phyloP scores from a whole-genome alignment of 2,888 invertebrate species.

The Thyatira batis region DNA sequence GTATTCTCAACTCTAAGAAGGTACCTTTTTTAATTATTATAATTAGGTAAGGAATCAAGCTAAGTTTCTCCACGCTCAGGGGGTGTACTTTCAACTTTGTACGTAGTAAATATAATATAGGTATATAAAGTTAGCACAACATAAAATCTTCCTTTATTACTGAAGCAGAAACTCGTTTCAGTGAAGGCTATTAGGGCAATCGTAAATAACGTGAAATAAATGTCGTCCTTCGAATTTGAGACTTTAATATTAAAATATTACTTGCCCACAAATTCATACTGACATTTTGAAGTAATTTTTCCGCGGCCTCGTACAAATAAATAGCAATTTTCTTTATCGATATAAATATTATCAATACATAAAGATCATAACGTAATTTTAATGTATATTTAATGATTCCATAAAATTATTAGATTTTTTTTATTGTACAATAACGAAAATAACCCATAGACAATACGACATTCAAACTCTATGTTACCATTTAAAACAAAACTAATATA shows the following conservation, averaged over 20 bases:
- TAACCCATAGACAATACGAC: too few relatives aligned
- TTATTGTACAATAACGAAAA: too few relatives aligned
- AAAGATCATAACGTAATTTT: conserved; percentile 12
- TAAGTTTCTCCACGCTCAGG: background rate
- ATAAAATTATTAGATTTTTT: background rate
- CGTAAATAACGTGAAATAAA: conserved; percentile 36
- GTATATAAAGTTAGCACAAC: conserved; percentile 15
- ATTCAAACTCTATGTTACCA: too few relatives aligned
- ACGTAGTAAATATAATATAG: background rate
- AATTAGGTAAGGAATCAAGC: background rate
- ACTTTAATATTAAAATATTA: background rate
- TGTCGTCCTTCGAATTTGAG: conserved; percentile 6
- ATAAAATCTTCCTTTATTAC: conserved; percentile 30
- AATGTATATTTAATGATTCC: conserved; percentile 6
- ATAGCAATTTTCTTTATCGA: background rate
- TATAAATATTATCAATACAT: background rate
- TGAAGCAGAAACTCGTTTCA: conserved; percentile 30
- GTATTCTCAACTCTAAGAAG: conserved; percentile 3
- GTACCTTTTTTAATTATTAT: background rate
- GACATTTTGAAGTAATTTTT: background rate
- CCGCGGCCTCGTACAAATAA: background rate
- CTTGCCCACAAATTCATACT: background rate
- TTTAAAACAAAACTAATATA: too few relatives aligned
- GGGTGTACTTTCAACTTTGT: background rate
- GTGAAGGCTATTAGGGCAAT: conserved; percentile 33